Evolutionary conservation across 2,797 vertebrate genomes (phyloP), one percentile per base, ranked within the genome.

Genomic region (Antennarius maculatus): DNA sequence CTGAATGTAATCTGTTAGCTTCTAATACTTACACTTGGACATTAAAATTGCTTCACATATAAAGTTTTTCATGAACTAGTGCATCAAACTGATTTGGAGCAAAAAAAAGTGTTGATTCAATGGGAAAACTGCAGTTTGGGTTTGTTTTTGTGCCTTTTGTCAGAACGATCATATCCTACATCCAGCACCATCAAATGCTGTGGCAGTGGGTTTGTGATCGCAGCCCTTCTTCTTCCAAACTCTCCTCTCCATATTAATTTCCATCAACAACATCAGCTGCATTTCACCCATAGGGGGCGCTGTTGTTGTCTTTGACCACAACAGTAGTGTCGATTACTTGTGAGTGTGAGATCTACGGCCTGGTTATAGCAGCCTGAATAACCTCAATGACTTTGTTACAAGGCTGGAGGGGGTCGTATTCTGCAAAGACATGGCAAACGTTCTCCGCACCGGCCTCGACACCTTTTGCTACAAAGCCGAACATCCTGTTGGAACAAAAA

Each of bases 381-480:
- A 92, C 84, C 54, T 89, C 51, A 9, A 94, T 83, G 65, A 93
- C 77, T 0, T 87, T 80, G 0, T 81, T 86, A 18, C 76, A 91
- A 0, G 95, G 91, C 88, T 97, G 96, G 52, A 94, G 86, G 0
- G 83, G 28, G 70, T 98, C 96, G 0, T 95, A 95, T 60, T 98
- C 96, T 0, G 95, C 94, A 41, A 97, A 97, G 46, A 98, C 88
- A 75, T 97, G 96, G 70, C 96, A 97, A 4, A 96, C 80, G 1
- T 98, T 97, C 86, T 94, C 95, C 49, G 78, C 66, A 0, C 90
- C 71, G 6, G 94, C 91, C 0, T 92, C 90, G 43, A 90, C 88
- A 64, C 86, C 95, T 83, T 98, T 97, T 45, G 95, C 94, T 76
- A 98, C 94, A 1, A 98, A 94, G 51, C 95, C 96, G 48, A 97